Conservation (phyloP, 2,888 invertebrate species). For the Metallyticus violacea region DNA sequence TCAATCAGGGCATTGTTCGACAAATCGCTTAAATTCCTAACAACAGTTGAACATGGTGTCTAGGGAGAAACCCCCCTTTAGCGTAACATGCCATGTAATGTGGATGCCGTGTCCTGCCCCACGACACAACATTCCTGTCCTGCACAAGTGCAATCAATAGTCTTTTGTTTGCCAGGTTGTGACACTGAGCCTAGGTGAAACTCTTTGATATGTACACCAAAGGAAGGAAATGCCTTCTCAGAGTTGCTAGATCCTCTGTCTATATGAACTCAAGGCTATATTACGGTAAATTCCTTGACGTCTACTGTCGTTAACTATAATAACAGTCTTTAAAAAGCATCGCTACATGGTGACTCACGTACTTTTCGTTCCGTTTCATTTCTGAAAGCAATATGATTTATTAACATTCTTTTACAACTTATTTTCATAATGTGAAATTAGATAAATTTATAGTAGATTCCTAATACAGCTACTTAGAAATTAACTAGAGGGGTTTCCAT, state of each 20-base stretch:
- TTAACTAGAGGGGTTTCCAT: too few relatives aligned
- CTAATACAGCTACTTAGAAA: too few relatives aligned
- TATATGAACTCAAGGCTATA: not conserved
- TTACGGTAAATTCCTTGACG: not conserved
- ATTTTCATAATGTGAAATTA: too few relatives aligned
- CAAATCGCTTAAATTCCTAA: not conserved
- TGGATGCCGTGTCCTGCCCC: not conserved
- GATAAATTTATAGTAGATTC: too few relatives aligned
- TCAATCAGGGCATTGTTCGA: not conserved
- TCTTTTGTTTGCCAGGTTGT: not conserved
- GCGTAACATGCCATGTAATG: not conserved
- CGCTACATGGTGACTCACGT: too few relatives aligned
- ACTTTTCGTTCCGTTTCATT: too few relatives aligned
- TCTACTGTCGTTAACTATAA: too few relatives aligned
- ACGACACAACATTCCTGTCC: not conserved
- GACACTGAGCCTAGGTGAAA: not conserved
- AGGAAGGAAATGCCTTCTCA: too few relatives aligned
- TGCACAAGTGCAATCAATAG: not conserved
- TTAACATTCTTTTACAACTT: too few relatives aligned
- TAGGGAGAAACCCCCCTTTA: not conserved
- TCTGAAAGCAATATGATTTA: too few relatives aligned
- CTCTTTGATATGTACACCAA: not conserved
- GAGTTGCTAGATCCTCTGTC: not conserved
- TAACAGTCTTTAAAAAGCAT: too few relatives aligned
- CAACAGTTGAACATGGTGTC: not conserved